Conservation (phyloP, 1,140 invertebrate genomes). For the Holotrichia oblita region DNA sequence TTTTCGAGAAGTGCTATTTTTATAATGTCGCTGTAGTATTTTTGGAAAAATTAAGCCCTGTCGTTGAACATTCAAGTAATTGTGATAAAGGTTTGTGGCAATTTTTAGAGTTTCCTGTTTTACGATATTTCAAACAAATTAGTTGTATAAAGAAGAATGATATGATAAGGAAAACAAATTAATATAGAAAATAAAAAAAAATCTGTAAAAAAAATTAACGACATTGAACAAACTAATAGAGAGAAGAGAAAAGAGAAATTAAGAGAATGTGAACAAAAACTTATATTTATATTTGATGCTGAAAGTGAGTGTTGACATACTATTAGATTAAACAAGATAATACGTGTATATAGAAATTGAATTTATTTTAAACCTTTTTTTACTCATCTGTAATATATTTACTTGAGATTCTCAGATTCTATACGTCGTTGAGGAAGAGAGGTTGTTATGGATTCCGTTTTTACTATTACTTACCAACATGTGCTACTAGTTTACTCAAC, state of each 20-base stretch:
- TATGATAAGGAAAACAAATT: neutral
- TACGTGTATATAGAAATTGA: conserved; percentile 50
- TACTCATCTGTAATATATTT: conserved; percentile 11
- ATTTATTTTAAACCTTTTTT: conserved; percentile 28
- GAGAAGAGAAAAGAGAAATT: conserved; percentile 31
- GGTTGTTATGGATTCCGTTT: neutral
- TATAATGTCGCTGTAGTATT: conserved; percentile 46
- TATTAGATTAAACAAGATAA: conserved; percentile 53
- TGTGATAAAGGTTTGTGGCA: conserved; percentile 54
- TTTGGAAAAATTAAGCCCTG: conserved; percentile 42
- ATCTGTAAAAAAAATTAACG: conserved; percentile 5
- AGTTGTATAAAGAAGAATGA: conserved; percentile 8
- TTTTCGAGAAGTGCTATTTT: conserved; percentile 52
- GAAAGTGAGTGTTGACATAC: conserved; percentile 52
- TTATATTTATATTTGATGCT: conserved; percentile 56
- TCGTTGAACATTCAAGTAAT: conserved; percentile 55
- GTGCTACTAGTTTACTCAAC: neutral
- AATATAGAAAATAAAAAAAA: conserved; percentile 9
- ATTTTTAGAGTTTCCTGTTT: conserved; percentile 32
- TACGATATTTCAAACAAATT: conserved; percentile 10
- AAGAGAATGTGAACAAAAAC: conserved; percentile 25
- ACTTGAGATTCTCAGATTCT: conserved; percentile 24
- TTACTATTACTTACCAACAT: neutral
- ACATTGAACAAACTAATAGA: neutral
- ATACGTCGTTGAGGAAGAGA: conserved; percentile 4